Percentiles rank a stretch among this genome's conserved stretches.
Conservation (phyloP, 2,113 vertebrate species). For the Cyprinodon tularosa region DNA sequence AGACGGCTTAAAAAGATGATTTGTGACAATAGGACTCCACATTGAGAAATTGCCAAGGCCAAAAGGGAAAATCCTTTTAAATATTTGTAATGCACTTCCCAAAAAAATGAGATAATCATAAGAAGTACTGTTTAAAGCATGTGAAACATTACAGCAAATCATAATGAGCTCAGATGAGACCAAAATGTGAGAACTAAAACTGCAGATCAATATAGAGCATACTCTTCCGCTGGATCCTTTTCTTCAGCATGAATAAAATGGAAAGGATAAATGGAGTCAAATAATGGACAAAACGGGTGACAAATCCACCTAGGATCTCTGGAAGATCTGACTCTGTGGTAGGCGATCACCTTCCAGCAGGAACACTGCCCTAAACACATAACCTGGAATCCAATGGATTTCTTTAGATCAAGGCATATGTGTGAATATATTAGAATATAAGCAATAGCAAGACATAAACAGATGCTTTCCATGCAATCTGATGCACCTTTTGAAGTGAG, state of each 20-base stretch:
- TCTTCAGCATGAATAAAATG: neutral
- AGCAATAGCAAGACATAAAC: neutral
- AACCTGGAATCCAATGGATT: neutral
- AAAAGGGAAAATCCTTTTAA: too few species aligned
- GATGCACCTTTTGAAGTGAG: neutral
- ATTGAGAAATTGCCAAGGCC: too few species aligned
- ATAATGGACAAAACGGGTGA: neutral
- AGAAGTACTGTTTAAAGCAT: too few species aligned
- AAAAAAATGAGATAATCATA: too few species aligned
- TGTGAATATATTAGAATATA: neutral
- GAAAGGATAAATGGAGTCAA: neutral
- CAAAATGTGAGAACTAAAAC: neutral
- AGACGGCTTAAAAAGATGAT: too few species aligned
- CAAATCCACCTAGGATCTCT: neutral
- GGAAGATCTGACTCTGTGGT: too few species aligned
- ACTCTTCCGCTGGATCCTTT: neutral
- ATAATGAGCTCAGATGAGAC: neutral
- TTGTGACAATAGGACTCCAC: too few species aligned
- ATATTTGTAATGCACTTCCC: too few species aligned
- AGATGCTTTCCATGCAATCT: too few species aligned
- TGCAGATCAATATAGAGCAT: neutral
- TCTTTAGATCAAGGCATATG: too few species aligned
- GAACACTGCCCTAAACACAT: neutral
- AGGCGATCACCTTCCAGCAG: neutral
- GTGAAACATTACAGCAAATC: too few species aligned